Base-by-base conservation (phyloP, 2,888 invertebrate genomes). In the Tetanocera ferruginea region DNA sequence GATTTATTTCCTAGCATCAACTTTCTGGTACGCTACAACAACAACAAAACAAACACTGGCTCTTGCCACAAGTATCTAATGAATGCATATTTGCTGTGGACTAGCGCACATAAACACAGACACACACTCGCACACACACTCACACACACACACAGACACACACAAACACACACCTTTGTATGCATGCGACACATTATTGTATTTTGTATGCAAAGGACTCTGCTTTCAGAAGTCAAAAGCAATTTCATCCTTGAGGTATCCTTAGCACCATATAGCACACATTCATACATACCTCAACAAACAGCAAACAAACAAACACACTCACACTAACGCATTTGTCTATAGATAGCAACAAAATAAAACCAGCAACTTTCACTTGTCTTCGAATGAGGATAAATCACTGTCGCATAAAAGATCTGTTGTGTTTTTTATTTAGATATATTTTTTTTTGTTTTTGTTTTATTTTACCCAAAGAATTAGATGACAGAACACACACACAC, bases 171-270 rank as follows among this genome's bases (percentile, higher is more conserved):
- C 23, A 69, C 23, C 14, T 49, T 19, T 49, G 51, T 49, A 25
- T 19, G 19, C 67, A 31, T 14, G n/a, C 11, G 28, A 49, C 49
- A 69, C 28, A 51, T 73, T 57, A 43, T 73, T 34, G 60, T 60
- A 28, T 49, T 74, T 31, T 67, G 67, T 37, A 67, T 67, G 76
- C 76, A 67, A 76, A 76, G 69, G 69, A 76, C 69, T 55, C 25
- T 28, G 28, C 67, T 67, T 57, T 55, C 67, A 62, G 57, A 51
- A 76, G 60, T 76, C 70, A 70, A 76, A 76, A 70, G 76, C 76
- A 70, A 76, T 76, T 76, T 76, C 70, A 70, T 76, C 76, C 76
- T 76, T 76, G 70, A 70, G 60, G 60, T 43, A 69, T 76, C 69
- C 76, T 76, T 62, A 43, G 76, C 28, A 70, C 37, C 34, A 57